Evolutionary conservation across 2,113 vertebrate species (phyloP).

Genomic region (Mustelus asterias): DNA sequence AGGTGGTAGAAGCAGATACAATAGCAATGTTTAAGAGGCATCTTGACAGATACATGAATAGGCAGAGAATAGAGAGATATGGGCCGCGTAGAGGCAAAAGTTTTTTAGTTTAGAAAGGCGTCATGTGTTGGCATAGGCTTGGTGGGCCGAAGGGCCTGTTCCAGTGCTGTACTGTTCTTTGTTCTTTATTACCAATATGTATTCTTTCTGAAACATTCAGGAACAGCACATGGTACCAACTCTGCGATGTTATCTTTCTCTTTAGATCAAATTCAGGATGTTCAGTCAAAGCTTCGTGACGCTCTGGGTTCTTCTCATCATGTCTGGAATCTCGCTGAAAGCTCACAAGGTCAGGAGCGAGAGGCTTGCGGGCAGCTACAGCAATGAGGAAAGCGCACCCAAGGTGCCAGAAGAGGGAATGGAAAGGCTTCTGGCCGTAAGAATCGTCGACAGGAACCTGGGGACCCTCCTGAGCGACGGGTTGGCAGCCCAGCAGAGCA

Average conservation of each 20-base stretch:
- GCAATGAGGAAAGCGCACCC: not conserved
- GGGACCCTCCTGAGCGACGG: not conserved
- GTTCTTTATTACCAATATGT: not conserved
- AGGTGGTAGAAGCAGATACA: too few species aligned
- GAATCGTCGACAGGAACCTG: constrained; percentile 45
- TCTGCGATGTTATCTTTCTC: not conserved
- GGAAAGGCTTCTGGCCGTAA: constrained; percentile 44
- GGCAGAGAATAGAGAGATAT: too few species aligned
- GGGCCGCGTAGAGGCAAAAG: too few species aligned
- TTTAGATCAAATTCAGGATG: constrained; percentile 12
- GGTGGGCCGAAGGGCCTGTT: too few species aligned
- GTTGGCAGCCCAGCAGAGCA: rapidly evolving
- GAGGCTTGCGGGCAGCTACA: not conserved
- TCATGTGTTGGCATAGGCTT: too few species aligned
- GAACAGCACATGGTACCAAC: not conserved
- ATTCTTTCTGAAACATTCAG: not conserved
- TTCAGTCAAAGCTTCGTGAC: constrained; percentile 41
- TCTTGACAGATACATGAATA: too few species aligned
- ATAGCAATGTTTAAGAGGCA: too few species aligned
- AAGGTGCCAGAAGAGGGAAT: constrained; percentile 39
- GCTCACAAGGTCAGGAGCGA: not conserved
- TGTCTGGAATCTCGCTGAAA: not conserved
- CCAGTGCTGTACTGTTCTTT: too few species aligned
- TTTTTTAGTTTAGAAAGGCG: too few species aligned
- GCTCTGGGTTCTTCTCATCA: constrained; percentile 56